Conservation (phyloP, 1,140 invertebrate species). For the Asbolus verrucosus region DNA sequence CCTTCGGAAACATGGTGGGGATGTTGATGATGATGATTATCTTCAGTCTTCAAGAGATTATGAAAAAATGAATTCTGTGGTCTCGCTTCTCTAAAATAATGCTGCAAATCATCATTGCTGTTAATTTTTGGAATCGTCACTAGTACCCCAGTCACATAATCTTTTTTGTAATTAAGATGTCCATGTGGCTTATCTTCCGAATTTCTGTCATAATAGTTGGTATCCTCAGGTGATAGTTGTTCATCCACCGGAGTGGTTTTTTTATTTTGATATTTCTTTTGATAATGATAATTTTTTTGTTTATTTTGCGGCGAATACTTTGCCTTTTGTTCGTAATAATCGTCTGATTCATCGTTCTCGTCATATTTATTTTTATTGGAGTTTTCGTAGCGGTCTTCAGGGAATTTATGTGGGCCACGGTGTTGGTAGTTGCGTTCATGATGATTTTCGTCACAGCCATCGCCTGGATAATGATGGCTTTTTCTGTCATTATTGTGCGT, state of each 20-base stretch:
- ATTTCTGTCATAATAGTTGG: not conserved
- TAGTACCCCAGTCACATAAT: constrained; percentile 38
- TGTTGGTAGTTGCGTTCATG: constrained; percentile 1
- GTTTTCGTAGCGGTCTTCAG: not conserved
- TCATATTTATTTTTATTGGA: constrained; percentile 15
- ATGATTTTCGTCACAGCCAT: not conserved
- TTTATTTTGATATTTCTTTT: constrained; percentile 8
- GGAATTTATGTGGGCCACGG: not conserved
- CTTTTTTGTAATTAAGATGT: constrained; percentile 3
- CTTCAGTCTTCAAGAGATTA: not conserved
- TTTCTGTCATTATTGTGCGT: not conserved
- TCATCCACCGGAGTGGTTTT: not conserved
- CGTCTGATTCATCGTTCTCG: not conserved
- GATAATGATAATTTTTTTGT: constrained; percentile 11
- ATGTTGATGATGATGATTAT: constrained; percentile 11
- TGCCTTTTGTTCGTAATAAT: constrained; percentile 2
- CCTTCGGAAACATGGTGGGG: not conserved
- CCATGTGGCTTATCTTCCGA: constrained; percentile 9
- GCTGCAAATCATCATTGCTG: not conserved
- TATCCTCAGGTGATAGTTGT: not conserved
- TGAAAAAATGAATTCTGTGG: constrained; percentile 28
- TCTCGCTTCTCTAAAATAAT: constrained; percentile 12
- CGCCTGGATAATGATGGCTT: not conserved
- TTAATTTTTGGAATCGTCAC: constrained; percentile 33
- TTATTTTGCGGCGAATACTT: not conserved